Conservation (phyloP, 2,888 invertebrate species). For the Hirtodrosophila histrioides region DNA sequence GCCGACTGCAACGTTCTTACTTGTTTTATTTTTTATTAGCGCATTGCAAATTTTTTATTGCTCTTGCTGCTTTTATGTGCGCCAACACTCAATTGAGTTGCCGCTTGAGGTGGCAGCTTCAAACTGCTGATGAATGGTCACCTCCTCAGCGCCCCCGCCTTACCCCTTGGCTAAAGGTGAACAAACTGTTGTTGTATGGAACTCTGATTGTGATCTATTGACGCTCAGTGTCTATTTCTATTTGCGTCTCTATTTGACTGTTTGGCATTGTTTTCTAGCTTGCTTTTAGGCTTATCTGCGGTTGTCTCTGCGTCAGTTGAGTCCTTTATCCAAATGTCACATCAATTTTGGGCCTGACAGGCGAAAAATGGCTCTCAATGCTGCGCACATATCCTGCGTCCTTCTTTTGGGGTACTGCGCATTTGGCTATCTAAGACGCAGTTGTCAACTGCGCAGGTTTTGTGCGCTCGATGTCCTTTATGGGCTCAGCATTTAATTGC, state of each 20-base stretch:
- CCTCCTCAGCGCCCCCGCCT: too few species aligned
- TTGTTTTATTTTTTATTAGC: slow-evolving; percentile 55
- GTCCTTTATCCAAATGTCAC: slow-evolving; percentile 69
- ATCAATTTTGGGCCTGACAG: slow-evolving; percentile 47
- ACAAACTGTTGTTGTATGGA: slow-evolving; percentile 45
- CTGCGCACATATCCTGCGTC: slow-evolving; percentile 28
- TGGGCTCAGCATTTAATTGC: slow-evolving; percentile 27
- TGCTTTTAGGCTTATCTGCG: slow-evolving; percentile 61
- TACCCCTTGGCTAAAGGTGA: slow-evolving; percentile 53
- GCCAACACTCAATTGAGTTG: slow-evolving; percentile 47
- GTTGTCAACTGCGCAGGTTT: slow-evolving; percentile 64
- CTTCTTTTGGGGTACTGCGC: slow-evolving; percentile 44
- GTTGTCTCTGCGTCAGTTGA: slow-evolving; percentile 45
- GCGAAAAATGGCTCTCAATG: slow-evolving; percentile 14
- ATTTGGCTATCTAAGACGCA: slow-evolving; percentile 52
- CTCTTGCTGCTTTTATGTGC: slow-evolving; percentile 45
- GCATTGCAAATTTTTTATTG: slow-evolving; percentile 64
- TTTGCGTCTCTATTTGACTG: slow-evolving; percentile 62
- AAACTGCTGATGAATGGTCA: slow-evolving; percentile 20
- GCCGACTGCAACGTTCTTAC: too few species aligned
- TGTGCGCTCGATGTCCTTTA: slow-evolving; percentile 18
- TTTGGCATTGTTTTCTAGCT: slow-evolving; percentile 25
- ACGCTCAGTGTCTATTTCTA: slow-evolving; percentile 37
- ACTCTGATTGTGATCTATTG: slow-evolving; percentile 55
- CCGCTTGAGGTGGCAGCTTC: slow-evolving; percentile 58